These are phyloP conservation scores for Drosophila grimshawi DNA, from an alignment of 1,140 invertebrate genomes.

Conservation along the genomic window DNA sequence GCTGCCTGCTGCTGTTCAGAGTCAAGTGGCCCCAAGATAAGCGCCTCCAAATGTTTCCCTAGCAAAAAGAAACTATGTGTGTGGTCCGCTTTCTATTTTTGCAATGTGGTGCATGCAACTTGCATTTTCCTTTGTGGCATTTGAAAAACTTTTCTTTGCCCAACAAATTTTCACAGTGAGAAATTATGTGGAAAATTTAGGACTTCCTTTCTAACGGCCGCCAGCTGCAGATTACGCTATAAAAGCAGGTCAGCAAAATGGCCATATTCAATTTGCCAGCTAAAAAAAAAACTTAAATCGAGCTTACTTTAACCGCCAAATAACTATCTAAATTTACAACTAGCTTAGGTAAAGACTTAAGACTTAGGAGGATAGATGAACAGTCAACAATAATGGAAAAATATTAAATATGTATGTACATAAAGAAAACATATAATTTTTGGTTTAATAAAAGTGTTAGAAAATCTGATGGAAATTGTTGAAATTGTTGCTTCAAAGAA, in stretches of 20 bases:
- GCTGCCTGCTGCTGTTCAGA: constrained; percentile 44
- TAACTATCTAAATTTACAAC: constrained; percentile 10
- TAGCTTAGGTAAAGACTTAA: constrained; percentile 21
- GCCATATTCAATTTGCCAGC: background rate
- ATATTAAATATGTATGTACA: background rate
- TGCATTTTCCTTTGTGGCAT: constrained; percentile 44
- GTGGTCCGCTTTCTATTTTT: constrained; percentile 49
- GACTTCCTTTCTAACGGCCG: constrained; percentile 21
- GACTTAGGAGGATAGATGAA: background rate
- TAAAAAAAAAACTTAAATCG: constrained; percentile 18
- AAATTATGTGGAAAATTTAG: constrained; percentile 45
- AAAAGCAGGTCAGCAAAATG: constrained; percentile 13
- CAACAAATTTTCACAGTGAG: constrained; percentile 26
- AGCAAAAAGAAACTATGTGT: constrained; percentile 36
- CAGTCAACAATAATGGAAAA: background rate
- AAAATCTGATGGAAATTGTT: background rate
- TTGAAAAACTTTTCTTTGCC: constrained; percentile 37
- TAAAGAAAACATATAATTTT: constrained; percentile 6
- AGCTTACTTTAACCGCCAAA: constrained; percentile 18
- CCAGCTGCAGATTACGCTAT: constrained; percentile 3
- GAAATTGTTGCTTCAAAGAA: constrained; percentile 32
- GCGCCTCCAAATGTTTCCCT: constrained; percentile 70
- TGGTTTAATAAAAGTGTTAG: background rate
- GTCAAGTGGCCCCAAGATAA: constrained; percentile 75
- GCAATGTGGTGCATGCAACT: constrained; percentile 51